Percentiles rank a stretch among this genome's conserved stretches.
These are phyloP conservation scores for Etheostoma spectabile DNA, from an alignment of 2,113 vertebrate species.

Conservation along the genomic window DNA sequence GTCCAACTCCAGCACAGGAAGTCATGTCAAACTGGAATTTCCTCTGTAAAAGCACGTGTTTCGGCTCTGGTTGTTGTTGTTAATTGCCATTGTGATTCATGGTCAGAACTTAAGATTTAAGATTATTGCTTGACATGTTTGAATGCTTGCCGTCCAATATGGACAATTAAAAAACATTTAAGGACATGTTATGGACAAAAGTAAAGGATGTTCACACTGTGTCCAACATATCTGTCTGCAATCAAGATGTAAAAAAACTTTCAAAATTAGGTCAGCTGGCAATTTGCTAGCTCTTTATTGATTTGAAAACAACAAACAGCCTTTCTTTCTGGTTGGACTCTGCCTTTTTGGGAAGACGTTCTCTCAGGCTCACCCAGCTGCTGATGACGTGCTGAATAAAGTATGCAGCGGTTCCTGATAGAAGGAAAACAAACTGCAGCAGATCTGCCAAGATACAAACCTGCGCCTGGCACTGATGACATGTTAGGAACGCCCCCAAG, in stretches of 20 bases:
- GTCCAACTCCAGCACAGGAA: constrained; percentile 59
- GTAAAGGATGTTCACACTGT: background rate
- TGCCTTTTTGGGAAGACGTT: constrained; percentile 28
- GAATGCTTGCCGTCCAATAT: background rate
- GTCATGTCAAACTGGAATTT: constrained; percentile 69
- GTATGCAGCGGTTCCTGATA: constrained; percentile 63
- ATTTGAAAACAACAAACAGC: background rate
- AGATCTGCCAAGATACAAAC: constrained; percentile 26
- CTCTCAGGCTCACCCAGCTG: constrained; percentile 68
- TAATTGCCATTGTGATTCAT: constrained; percentile 12
- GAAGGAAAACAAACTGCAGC: constrained; percentile 55
- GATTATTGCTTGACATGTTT: background rate
- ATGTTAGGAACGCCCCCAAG: background rate
- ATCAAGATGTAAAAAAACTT: background rate
- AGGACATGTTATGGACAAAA: no score
- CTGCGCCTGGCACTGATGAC: constrained; percentile 15
- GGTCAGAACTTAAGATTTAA: background rate
- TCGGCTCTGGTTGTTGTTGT: constrained; percentile 26
- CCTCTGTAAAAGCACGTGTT: constrained; percentile 51
- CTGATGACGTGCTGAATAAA: constrained; percentile 71
- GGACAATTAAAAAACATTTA: background rate
- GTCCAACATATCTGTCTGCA: background rate
- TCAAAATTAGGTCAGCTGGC: constrained; percentile 38
- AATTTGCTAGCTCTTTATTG: background rate
- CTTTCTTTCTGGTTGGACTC: constrained; percentile 10